phyloP scores from a whole-genome alignment of 2,113 vertebrate species.

The Chaetura pelagica region DNA sequence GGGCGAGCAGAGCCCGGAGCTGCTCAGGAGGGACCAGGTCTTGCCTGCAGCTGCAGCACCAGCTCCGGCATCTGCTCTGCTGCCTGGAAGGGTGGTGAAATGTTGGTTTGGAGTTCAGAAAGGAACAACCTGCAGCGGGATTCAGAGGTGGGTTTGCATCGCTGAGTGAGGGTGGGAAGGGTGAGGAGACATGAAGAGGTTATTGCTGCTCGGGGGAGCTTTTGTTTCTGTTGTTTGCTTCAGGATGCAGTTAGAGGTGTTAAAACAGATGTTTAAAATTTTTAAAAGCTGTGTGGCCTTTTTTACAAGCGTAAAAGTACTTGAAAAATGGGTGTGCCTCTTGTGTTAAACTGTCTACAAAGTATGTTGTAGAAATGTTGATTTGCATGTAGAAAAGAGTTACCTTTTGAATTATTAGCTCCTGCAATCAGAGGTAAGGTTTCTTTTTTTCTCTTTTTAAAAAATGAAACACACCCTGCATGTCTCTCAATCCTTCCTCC shows the following conservation, averaged over 20 bases:
- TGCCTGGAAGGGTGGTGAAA: constrained; percentile 24
- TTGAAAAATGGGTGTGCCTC: not conserved
- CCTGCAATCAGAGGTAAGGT: not conserved
- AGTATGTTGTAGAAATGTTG: not conserved
- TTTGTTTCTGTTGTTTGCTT: not conserved
- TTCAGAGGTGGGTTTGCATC: constrained; percentile 59
- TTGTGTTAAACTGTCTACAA: not conserved
- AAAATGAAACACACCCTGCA: not conserved
- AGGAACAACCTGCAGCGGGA: constrained; percentile 28
- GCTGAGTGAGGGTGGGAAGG: not conserved
- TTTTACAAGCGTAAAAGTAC: not conserved
- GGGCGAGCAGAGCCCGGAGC: constrained; percentile 11
- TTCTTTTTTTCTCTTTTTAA: not conserved
- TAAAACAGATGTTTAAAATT: not conserved
- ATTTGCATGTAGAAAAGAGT: not conserved
- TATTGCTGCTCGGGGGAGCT: not conserved
- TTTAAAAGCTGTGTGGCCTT: not conserved
- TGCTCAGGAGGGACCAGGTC: constrained; percentile 1
- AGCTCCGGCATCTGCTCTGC: not conserved
- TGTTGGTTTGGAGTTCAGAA: constrained; percentile 27
- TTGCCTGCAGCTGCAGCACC: constrained; percentile 18
- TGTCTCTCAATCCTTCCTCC: not conserved
- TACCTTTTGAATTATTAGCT: not conserved
- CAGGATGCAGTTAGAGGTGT: not conserved
- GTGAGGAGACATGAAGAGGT: not conserved